These are phyloP conservation scores for Trypoxylon attenuatum DNA, from an alignment of 2,888 invertebrate species.

Conservation along the genomic window DNA sequence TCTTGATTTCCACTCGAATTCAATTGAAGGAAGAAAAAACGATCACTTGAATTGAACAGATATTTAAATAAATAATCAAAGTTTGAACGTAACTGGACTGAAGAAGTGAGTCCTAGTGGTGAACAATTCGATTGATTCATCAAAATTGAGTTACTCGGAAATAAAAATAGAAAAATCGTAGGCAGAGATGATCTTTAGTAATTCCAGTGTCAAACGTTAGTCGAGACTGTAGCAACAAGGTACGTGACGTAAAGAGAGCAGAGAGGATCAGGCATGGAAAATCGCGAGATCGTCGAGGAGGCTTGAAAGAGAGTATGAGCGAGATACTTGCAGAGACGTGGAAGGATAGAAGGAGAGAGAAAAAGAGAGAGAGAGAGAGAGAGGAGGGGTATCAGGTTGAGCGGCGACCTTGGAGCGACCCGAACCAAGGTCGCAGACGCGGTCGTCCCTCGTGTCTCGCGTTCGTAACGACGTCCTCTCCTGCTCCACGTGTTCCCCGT, in stretches of 20 bases:
- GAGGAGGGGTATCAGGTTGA: constrained; percentile 20
- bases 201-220: no score
- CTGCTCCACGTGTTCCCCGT: constrained; percentile 37
- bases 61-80: no score
- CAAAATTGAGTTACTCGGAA: constrained; percentile 16
- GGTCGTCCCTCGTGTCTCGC: constrained; percentile 42
- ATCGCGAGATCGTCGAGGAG: constrained; percentile 18
- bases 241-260: no score
- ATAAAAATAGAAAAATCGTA: constrained; percentile 25
- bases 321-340: no score
- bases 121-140: no score
- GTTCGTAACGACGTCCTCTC: no score
- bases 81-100: no score
- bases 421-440: constrained; percentile 54
- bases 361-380: constrained; percentile 41
- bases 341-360: constrained; percentile 1
- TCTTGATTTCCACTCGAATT: no score
- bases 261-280: constrained; percentile 11
- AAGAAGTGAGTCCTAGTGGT: constrained; percentile 6
- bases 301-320: constrained; percentile 17
- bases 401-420: constrained; percentile 51
- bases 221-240: no score
- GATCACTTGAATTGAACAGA: no score
- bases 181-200: no score
- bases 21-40: no score